Conservation (phyloP, 2,797 vertebrate species). For the Brotula barbata region DNA sequence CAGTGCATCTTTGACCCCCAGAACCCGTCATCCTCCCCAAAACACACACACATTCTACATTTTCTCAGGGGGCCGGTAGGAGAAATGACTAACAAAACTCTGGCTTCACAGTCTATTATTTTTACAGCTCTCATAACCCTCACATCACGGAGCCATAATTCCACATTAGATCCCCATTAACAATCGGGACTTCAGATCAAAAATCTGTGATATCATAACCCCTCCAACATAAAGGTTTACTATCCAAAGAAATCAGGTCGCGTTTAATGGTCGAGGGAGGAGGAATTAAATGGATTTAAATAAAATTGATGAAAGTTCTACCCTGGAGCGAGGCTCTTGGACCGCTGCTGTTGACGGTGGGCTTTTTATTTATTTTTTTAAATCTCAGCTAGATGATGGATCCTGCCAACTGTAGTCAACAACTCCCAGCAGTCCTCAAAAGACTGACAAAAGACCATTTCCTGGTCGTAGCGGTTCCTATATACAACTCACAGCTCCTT, state of each 20-base stretch:
- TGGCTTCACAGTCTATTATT: conserved; percentile 35
- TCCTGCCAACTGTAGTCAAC: conserved; percentile 39
- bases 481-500: not conserved
- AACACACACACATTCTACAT: not conserved
- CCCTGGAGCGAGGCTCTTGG: conserved; percentile 15
- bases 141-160: conserved; percentile 33
- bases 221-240: conserved; percentile 46
- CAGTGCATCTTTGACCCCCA: too few relatives aligned
- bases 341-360: conserved; percentile 21
- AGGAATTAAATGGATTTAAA: conserved; percentile 4
- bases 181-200: conserved; percentile 37
- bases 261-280: conserved; percentile 30
- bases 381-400: too few relatives aligned
- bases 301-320: conserved; percentile 20
- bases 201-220: conserved; percentile 31
- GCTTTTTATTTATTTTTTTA: too few relatives aligned
- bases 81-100: conserved; percentile 37
- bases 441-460: conserved; percentile 21
- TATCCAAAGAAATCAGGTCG: conserved; percentile 20
- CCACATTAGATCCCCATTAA: conserved; percentile 30
- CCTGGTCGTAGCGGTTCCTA: not conserved
- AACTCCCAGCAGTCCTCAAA: conserved; percentile 39
- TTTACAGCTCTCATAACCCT: conserved; percentile 46
- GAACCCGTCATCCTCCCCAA: too few relatives aligned
- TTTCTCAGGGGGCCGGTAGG: conserved; percentile 10